Evolutionary conservation across 2,797 vertebrate genomes (phyloP), one percentile per base, ranked within the genome.

Genomic region (Thripadectes ignobilis): DNA sequence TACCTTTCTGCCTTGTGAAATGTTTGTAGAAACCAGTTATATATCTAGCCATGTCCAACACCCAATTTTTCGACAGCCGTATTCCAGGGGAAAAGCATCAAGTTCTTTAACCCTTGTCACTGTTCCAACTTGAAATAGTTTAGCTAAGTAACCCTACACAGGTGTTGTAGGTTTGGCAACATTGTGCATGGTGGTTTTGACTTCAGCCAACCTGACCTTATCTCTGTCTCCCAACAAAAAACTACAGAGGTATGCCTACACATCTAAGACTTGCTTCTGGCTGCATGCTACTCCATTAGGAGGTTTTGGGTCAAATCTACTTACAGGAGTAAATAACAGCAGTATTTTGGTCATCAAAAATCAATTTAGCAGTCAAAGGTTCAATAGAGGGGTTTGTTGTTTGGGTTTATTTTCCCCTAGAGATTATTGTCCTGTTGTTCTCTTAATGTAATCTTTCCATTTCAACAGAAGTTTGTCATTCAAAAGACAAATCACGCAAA

Each of bases 31-130:
- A 91, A 82, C 27, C 11, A 77, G 14, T 52, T 57, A 18, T 12
- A 39, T 2, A 49, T 6, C 1, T 1, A 34, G 4, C 9, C 5
- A 29, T 30, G 9, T 49, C 16, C 14, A 6, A 21, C 51, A 8
- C 11, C 30, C 20, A 32, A 0, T 45, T 68, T 51, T 71, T 82
- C 10, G 19, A 54, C 12, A 52, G 7, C 12, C 38, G 4, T 54
- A 41, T 57, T 67, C 15, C 63, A 72, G 21, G 12, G 29, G 24
- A 79, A 85, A 6, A 3, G 1, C 7, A 34, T 5, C 5, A 41
- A 4, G 14, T 71, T 38, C 17, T 77, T 85, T 39, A 66, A 57
- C 7, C 17, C 8, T n/a, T 51, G 9, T 29, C 30, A 63, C 7
- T 79, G 20, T 4, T 79, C 8, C 21, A 38, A 32, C 2, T n/a